Base-by-base conservation (phyloP, 2,888 invertebrate species). In the Opisthograptis luteolata region DNA sequence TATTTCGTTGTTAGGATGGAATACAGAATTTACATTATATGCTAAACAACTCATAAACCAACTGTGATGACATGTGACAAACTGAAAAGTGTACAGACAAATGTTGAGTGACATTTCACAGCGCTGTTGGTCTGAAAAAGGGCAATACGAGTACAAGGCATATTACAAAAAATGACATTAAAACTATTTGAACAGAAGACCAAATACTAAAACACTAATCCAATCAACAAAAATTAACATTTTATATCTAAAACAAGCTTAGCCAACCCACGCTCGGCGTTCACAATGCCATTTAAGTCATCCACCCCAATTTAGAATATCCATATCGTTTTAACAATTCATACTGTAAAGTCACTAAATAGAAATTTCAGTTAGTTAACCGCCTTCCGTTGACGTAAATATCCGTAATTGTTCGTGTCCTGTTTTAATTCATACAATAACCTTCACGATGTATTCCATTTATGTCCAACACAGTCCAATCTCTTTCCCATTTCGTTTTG, bases 341-440 rank as follows among this genome's bases (percentile, higher is more conserved):
- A 44, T 51, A 42, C 42, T 40, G 14, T 22, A 45, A 45, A 22
- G 46, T 39, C 43, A 49, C 44, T 51, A 54, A 25, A 49, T 53
- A 52, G 40, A 47, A 51, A 56, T 52, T 57, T 58, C 46, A 56
- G 60, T 56, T 53, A 44, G 60, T 58, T 61, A 57, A 49, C 49
- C 14, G 25, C 61, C 65, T 63, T 70, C 72, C 63, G 66, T 64
- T 67, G 66, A 64, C 63, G 66, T 68, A 48, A 57, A 40, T 48
- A 42, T 35, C 22, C 42, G 48, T 66, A 64, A 73, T 68, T 68
- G 60, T 43, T 46, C 14, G 57, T 66, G 53, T 71, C 72, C 67
- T 62, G 64, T 62, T 55, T 51, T 60, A 48, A 58, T 56, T 58
- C 41, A 52, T 64, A 56, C 59, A 61, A 55, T 53, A 55, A 57